Evolutionary conservation across 1,140 invertebrate species (phyloP), one percentile per base, ranked within the genome.

Genomic region (Meloidogyne chitwoodi): DNA sequence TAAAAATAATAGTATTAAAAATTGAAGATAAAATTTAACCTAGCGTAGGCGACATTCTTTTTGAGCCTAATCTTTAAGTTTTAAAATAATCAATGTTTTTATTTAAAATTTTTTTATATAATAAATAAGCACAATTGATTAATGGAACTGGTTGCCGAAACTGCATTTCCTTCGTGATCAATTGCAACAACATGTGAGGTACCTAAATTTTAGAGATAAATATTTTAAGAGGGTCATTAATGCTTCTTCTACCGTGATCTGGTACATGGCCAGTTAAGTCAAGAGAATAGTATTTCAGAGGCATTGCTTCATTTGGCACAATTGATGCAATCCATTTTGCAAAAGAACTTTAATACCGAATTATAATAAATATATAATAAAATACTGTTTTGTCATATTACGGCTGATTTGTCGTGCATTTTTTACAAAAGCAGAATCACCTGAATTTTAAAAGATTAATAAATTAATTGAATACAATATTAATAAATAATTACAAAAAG

Each of bases 161-260:
- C 93, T 24, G 94, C 96, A 89, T 96, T 93, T 0, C 96, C 96
- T 87, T 95, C 91, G 0, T 90, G 90, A 5, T 91, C 92, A 56
- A 97, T 87, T 24, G 97, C 91, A 0, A 92, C 93, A 29, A 97
- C 90, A 84, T 98, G 95, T 0, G 94, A 91, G 0, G 95, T 98
- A 29, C 95, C 95, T 72, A 27, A 22, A 26, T 16, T 56, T 56
- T 6, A n/a, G 5, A 0, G 4, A 56, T 56, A 5, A n/a, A n/a
- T n/a, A n/a, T n/a, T n/a, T n/a, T n/a, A n/a, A n/a, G n/a, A n/a
- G n/a, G n/a, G n/a, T n/a, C n/a, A n/a, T n/a, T n/a, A n/a, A n/a
- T n/a, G n/a, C n/a, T n/a, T n/a, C n/a, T n/a, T n/a, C n/a, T 12
- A 73, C 71, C 77, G 19, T 78, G 77, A 44, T 78, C 77, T 11